Base-by-base conservation (phyloP, 2,888 invertebrate species). In the Diaphora mendica region DNA sequence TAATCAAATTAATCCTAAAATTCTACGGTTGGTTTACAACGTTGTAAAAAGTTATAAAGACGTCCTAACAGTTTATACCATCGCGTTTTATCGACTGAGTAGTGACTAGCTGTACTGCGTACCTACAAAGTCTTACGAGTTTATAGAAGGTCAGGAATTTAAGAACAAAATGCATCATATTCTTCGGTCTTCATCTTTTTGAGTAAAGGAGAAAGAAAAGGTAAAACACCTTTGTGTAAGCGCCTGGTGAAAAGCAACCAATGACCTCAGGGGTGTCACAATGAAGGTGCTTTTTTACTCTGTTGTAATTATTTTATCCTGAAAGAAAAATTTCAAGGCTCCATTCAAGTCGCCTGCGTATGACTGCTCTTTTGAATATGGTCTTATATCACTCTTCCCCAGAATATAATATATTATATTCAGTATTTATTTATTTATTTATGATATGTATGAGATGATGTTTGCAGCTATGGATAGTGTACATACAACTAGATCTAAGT, bases 1-100 rank as follows among this genome's bases (percentile, higher is more conserved):
- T 94, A 95, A 95, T 95, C 95, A 95, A 95, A 95, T 95, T 95
- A 95, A 95, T 95, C 92, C 94, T 93, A 92, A 95, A 94, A 94
- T 95, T 93, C 94, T 93, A 95, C 95, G 94, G 95, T 95, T 93
- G 94, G 95, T 95, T 95, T 95, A 95, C 91, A 92, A 88, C 94
- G 94, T 87, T 94, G 90, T 95, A 95, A 95, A 95, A 92, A 89
- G 94, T 92, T 93, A 95, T 95, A 95, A 95, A 95, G 92, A 93
- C 87, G 91, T 92, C 88, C 91, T 92, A 93, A 94, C 91, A 89
- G 92, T 87, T 92, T 92, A 91, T 91, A 91, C 90, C 90, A 90
- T 88, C 90, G 91, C 91, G 85, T 91, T 86, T 87, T 86, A 87
- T 89, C 87, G 87, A 84, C 82, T 23, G 84, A 82, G n/a, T 30